Percentiles rank a stretch among this genome's conserved stretches.
Evolutionary conservation across 2,888 invertebrate genomes (phyloP).

Genomic region (Notocelia uddmanniana): DNA sequence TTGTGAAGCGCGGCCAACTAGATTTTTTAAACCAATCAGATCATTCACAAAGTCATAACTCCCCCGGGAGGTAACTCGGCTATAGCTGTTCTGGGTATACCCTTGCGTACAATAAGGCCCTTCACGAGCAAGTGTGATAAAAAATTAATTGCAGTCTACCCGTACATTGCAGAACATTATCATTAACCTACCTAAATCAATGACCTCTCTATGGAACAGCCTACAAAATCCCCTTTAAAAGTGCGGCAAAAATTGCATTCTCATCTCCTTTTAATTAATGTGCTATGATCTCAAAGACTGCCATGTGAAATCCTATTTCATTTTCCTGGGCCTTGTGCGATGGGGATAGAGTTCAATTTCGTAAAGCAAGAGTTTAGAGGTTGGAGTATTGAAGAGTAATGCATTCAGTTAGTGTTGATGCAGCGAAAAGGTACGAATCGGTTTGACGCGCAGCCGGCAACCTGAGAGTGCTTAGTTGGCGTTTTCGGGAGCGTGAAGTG

Average conservation of each 20-base stretch:
- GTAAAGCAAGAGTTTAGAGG: not conserved
- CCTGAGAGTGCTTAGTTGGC: constrained; percentile 21
- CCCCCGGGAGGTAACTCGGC: too few relatives aligned
- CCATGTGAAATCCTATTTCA: constrained; percentile 12
- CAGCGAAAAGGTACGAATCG: constrained; percentile 42
- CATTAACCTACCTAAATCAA: too few relatives aligned
- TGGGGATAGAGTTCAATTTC: not conserved
- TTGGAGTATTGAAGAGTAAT: constrained; percentile 29
- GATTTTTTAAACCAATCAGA: too few relatives aligned
- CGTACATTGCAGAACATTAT: too few relatives aligned
- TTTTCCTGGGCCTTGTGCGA: not conserved
- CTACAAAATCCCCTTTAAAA: not conserved
- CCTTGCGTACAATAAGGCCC: too few relatives aligned
- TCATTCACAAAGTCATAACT: too few relatives aligned
- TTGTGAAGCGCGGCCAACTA: too few relatives aligned
- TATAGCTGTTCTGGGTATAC: too few relatives aligned
- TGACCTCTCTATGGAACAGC: too few relatives aligned
- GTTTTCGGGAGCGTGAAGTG: constrained; percentile 9
- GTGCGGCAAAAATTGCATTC: constrained; percentile 1
- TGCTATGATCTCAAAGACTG: constrained; percentile 25
- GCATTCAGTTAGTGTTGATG: constrained; percentile 41
- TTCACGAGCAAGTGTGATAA: too few relatives aligned
- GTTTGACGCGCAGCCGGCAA: constrained; percentile 12
- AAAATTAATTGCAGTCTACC: too few relatives aligned
- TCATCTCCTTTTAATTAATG: constrained; percentile 24